Conservation (phyloP, 2,113 vertebrate genomes). For the Vanacampus margaritifer region DNA sequence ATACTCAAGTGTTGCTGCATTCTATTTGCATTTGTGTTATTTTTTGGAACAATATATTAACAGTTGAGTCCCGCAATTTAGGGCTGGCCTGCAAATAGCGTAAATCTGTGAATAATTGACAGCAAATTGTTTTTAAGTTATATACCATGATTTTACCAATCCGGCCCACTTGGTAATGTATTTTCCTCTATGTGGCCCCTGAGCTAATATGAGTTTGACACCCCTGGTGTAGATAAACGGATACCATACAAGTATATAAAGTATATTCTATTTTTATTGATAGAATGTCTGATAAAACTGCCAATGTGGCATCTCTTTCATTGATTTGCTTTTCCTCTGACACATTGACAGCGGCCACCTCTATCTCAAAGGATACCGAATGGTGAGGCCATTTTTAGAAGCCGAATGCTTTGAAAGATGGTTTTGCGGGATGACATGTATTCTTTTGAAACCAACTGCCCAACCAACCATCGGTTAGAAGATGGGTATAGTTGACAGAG, state of each 20-base stretch:
- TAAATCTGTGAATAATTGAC: too few relatives aligned
- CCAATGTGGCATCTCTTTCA: background rate
- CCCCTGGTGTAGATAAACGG: background rate
- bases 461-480: too few relatives aligned
- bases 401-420: background rate
- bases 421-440: background rate
- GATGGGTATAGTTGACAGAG: slow-evolving; percentile 17
- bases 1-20: too few relatives aligned
- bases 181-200: too few relatives aligned
- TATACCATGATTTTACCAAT: too few relatives aligned
- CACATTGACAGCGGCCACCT: background rate
- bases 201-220: too few relatives aligned
- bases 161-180: too few relatives aligned
- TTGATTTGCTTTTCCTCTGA: background rate
- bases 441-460: background rate
- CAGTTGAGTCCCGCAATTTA: too few relatives aligned
- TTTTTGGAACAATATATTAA: too few relatives aligned
- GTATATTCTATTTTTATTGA: background rate
- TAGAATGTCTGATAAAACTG: background rate
- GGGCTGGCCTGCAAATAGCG: too few relatives aligned
- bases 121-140: too few relatives aligned
- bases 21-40: too few relatives aligned
- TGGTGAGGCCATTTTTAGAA: background rate
- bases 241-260: background rate
- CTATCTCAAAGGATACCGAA: background rate